Conservation (phyloP, 1,140 invertebrate species). For the Oryzaephilus surinamensis region DNA sequence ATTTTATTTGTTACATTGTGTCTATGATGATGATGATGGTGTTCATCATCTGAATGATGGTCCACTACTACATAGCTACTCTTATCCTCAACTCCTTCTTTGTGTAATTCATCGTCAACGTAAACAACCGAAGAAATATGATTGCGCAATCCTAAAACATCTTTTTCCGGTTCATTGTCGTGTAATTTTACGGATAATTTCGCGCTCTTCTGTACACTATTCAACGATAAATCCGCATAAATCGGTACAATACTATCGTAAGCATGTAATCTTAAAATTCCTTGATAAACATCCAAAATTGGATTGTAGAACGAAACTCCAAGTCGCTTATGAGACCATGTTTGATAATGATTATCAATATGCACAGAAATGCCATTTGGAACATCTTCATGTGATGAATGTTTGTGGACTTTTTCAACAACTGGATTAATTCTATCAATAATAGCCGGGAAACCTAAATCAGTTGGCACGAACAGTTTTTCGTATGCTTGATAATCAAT, state of each 20-base stretch:
- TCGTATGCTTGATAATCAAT: slow-evolving; percentile 5
- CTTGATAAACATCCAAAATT: slow-evolving; percentile 21
- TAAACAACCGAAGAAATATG: slow-evolving; percentile 28
- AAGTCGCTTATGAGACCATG: slow-evolving; percentile 9
- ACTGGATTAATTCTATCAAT: slow-evolving; percentile 28
- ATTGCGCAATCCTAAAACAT: slow-evolving; percentile 23
- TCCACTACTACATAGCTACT: slow-evolving; percentile 19
- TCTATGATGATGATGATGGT: no score
- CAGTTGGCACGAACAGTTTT: slow-evolving; percentile 28
- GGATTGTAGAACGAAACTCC: slow-evolving; percentile 25
- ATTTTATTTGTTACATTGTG: slow-evolving; percentile 20
- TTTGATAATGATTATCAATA: slow-evolving; percentile 11
- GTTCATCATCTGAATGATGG: no score
- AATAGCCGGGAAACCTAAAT: slow-evolving; percentile 36
- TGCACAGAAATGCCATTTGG: slow-evolving; percentile 27
- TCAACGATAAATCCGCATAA: slow-evolving; percentile 25
- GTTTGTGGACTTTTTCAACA: slow-evolving; percentile 20
- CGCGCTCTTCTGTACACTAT: slow-evolving; percentile 21
- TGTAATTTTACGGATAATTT: slow-evolving; percentile 29
- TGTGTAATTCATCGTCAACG: slow-evolving; percentile 26
- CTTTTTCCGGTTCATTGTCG: slow-evolving; percentile 20
- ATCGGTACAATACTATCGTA: slow-evolving; percentile 29
- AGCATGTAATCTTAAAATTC: slow-evolving; percentile 23
- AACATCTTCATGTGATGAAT: slow-evolving; percentile 21
- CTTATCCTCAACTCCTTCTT: slow-evolving; percentile 26